phyloP scores from a whole-genome alignment of 1,140 invertebrate species.

The Aplysia californica region DNA sequence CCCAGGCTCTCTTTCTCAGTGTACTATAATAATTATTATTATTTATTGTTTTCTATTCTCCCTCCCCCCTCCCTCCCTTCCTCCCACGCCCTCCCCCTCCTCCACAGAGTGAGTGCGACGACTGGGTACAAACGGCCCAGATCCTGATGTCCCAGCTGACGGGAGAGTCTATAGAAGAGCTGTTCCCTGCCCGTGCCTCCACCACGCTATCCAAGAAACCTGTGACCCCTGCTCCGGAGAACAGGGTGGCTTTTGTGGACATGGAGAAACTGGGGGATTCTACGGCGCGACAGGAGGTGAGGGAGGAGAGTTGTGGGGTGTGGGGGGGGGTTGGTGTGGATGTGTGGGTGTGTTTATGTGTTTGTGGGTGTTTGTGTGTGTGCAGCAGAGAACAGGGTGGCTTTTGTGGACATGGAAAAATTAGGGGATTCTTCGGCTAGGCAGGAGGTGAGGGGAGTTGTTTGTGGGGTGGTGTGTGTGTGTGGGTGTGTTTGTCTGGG shows the following conservation, averaged over 20 bases:
- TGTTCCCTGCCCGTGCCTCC: constrained; percentile 40
- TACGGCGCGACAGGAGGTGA: not conserved
- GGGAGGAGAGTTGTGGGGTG: too few relatives aligned
- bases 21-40: too few relatives aligned
- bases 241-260: not conserved
- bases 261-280: constrained; percentile 20
- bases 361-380: too few relatives aligned
- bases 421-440: not conserved
- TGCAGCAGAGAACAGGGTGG: constrained; percentile 13
- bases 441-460: not conserved
- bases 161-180: constrained; percentile 40
- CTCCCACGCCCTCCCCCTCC: not conserved
- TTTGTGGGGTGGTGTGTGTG: too few relatives aligned
- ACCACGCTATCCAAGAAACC: constrained; percentile 13
- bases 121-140: constrained; percentile 62
- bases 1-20: not conserved
- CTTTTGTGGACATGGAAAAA: constrained; percentile 21
- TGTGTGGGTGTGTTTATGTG: too few relatives aligned
- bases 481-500: too few relatives aligned
- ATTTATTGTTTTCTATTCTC: not conserved
- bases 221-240: constrained; percentile 23
- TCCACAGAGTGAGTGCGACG: constrained; percentile 54
- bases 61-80: not conserved
- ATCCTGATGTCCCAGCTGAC: constrained; percentile 53
- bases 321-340: too few relatives aligned